Base-by-base conservation (phyloP, 2,797 vertebrate genomes). In the Anomalospiza imberbis region DNA sequence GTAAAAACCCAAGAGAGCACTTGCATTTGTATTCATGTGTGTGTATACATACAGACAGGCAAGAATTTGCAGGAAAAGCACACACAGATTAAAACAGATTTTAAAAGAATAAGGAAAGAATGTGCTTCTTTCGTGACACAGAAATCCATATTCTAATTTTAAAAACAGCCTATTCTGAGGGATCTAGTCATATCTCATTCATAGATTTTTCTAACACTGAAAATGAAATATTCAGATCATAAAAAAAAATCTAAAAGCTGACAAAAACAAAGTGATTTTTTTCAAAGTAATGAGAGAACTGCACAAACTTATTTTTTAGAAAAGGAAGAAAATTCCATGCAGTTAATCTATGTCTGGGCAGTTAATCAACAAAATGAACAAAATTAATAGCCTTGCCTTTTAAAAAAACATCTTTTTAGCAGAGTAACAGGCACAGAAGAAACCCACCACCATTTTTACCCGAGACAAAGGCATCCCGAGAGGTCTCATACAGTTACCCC, bases 381-480 rank as follows among this genome's bases (percentile, higher is more conserved):
- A 70, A 60, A 61, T n/a, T 34, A 71, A 71, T 1, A 79, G 22
- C 42, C n/a, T 24, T 50, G n/a, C 28, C 31, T 80, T 75, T 75
- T 32, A 14, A 28, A 70, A 76, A 50, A 60, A 0, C 4, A 15
- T 29, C 13, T 20, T 42, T 82, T 85, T 57, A 67, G 19, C 54
- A 80, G 42, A 70, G 9, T 24, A 75, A 28, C 10, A 36, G 14
- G 24, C 47, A 53, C 18, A 40, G 75, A 62, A 50, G 78, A 54
- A 83, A 86, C 28, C 2, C 51, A 78, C 24, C n/a, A 81, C 57
- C 21, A 40, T 83, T 91, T 95, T 89, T 54, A 75, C 28, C 62
- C 22, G 45, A 90, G 90, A 94, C 91, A 93, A 96, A 94, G 77
- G 51, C 83, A 91, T 70, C 71, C 48, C 13, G 24, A 88, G 71